Evolutionary conservation across 2,797 vertebrate species (phyloP).

Genomic region (Lycodopsis pacificus): DNA sequence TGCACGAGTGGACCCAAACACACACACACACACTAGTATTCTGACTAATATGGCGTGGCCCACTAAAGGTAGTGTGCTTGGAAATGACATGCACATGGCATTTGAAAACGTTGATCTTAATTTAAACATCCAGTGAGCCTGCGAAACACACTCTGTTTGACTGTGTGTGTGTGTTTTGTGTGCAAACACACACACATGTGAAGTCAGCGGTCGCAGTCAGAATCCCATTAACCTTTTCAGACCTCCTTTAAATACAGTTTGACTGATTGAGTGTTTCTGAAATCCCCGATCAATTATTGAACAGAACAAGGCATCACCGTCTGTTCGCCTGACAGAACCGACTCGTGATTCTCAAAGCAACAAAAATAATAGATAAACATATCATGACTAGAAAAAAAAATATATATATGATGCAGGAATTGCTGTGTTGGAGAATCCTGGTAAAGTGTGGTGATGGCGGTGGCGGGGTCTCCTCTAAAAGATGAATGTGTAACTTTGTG

Average conservation of each 20-base stretch:
- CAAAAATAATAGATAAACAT: not conserved
- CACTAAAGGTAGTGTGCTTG: not conserved
- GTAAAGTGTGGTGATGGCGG: slow-evolving; percentile 31
- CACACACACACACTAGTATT: not conserved
- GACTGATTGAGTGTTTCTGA: slow-evolving; percentile 60
- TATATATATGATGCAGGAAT: not conserved
- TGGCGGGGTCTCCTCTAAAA: slow-evolving; percentile 62
- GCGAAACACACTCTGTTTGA: slow-evolving; percentile 10
- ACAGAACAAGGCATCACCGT: slow-evolving; percentile 10
- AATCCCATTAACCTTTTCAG: slow-evolving; percentile 64
- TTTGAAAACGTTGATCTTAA: slow-evolving; percentile 19
- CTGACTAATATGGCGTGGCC: slow-evolving; percentile 5
- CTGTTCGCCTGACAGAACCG: not conserved
- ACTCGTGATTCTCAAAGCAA: not conserved
- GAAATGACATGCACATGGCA: slow-evolving; percentile 20
- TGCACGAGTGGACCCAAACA: slow-evolving; percentile 21
- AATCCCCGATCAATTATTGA: slow-evolving; percentile 66
- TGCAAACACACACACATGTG: slow-evolving; percentile 4
- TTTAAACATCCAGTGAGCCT: slow-evolving; percentile 15
- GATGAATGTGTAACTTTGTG: slow-evolving; percentile 78
- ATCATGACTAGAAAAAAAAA: not conserved
- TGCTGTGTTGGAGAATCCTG: slow-evolving; percentile 13
- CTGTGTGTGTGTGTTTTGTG: slow-evolving; percentile 7
- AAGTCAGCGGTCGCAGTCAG: slow-evolving; percentile 39
- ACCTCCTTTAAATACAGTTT: slow-evolving; percentile 55